Percentiles rank a stretch among this genome's conserved stretches.
Conservation (phyloP, 2,888 invertebrate genomes). For the Agrotis puta region DNA sequence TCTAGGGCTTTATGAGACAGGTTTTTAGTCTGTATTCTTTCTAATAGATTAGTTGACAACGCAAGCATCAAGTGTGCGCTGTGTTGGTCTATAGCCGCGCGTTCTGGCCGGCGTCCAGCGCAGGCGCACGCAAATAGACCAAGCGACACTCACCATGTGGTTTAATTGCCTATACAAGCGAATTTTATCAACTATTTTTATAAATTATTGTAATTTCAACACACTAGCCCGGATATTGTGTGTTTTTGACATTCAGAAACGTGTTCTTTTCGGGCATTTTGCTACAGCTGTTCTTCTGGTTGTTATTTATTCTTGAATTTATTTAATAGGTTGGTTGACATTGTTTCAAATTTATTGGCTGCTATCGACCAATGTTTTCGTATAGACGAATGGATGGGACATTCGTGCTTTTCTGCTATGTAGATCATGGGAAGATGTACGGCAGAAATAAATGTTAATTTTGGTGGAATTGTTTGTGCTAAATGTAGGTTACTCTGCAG, state of each 20-base stretch:
- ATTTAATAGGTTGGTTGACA: constrained; percentile 43
- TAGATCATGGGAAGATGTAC: constrained; percentile 14
- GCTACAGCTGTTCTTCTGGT: constrained; percentile 24
- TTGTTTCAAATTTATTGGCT: constrained; percentile 40
- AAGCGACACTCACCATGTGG: constrained; percentile 76
- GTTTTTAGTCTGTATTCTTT: constrained; percentile 8
- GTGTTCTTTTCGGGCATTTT: constrained; percentile 1
- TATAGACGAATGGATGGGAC: constrained; percentile 5
- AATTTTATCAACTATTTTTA: constrained; percentile 71
- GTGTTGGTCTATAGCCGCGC: constrained; percentile 52
- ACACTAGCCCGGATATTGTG: constrained; percentile 48
- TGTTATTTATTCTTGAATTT: constrained; percentile 44
- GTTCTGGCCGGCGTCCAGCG: constrained; percentile 77
- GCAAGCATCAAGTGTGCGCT: constrained; percentile 43
- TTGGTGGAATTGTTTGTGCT: constrained; percentile 35
- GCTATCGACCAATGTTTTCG: constrained; percentile 21
- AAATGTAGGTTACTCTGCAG: constrained; percentile 43
- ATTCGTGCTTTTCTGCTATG: constrained; percentile 15
- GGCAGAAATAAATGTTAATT: constrained; percentile 23
- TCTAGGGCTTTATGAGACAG: not conserved
- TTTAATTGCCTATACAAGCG: constrained; percentile 76
- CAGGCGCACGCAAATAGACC: constrained; percentile 75
- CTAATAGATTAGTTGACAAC: constrained; percentile 42
- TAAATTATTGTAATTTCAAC: constrained; percentile 66
- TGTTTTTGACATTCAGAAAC: constrained; percentile 40